phyloP scores from a whole-genome alignment of 2,113 vertebrate genomes.

The Callopanchax toddi region DNA sequence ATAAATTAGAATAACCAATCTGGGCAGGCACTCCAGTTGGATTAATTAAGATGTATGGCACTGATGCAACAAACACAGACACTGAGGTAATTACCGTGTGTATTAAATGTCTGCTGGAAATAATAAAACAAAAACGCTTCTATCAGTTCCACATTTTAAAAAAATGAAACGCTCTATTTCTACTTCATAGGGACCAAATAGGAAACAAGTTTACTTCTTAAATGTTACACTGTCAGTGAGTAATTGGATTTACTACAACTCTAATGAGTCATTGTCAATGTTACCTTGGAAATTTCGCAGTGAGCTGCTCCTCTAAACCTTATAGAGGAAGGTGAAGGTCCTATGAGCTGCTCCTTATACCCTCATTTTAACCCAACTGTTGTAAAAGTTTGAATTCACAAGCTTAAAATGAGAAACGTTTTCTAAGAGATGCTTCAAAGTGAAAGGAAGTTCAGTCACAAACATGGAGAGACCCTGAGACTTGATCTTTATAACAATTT shows the following conservation, averaged over 20 bases:
- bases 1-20: not conserved
- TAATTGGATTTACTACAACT: constrained; percentile 82
- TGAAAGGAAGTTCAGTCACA: constrained; percentile 11
- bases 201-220: constrained; percentile 69
- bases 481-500: not conserved
- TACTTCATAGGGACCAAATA: constrained; percentile 62
- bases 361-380: constrained; percentile 21
- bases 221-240: constrained; percentile 73
- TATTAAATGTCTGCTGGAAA: constrained; percentile 25
- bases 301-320: constrained; percentile 62
- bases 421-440: constrained; percentile 2
- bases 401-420: constrained; percentile 20
- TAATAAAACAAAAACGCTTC: constrained; percentile 19
- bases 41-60: constrained; percentile 6
- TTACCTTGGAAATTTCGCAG: constrained; percentile 70
- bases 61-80: constrained; percentile 41
- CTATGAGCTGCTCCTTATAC: constrained; percentile 61
- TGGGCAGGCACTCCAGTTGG: not conserved
- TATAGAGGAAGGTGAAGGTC: constrained; percentile 52
- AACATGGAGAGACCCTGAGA: not conserved
- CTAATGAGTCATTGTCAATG: constrained; percentile 76
- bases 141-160: constrained; percentile 54
- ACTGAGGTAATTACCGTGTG: constrained; percentile 22
- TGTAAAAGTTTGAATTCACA: constrained; percentile 10
- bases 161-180: constrained; percentile 47